Base-by-base conservation (phyloP, 2,113 vertebrate species). In the Bubo scandiacus region DNA sequence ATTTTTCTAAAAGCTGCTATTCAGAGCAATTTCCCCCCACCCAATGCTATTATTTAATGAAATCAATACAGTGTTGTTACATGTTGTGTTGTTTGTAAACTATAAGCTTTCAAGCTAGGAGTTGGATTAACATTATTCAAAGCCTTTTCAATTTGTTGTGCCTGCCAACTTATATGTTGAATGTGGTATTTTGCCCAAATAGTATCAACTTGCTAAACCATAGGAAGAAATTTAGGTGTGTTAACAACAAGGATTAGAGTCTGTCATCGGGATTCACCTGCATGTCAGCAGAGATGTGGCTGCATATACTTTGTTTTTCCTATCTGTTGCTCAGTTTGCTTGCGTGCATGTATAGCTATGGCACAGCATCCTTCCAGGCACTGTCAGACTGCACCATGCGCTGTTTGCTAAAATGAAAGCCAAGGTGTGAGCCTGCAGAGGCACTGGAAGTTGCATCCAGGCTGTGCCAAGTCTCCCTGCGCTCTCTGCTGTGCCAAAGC, bases 21-120 rank as follows among this genome's bases (percentile, higher is more conserved):
- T 94, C 55, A 51, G 65, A 92, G 61, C 90, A 68, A 74, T 89
- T 72, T 40, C n/a, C 68, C 78, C 65, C 71, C 57, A 4, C 70
- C 47, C 40, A 2, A 55, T 90, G 96, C 95, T 95, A 90, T 96
- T 96, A 94, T 96, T 96, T 95, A 96, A 95, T 93, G 83, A 93
- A 96, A 96, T 96, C 84, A 95, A 96, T 95, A 90, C 45, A 49
- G 15, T 43, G 84, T 90, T 92, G 74, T 68, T 89, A 52, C 42
- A 45, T 65, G 74, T 89, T 88, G 45, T 2, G 51, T 43, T 94
- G 92, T 89, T 94, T 94, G 81, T 88, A 93, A 90, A 94, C 87
- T 91, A 74, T 92, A 63, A 77, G 88, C 94, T 95, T 88, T 86
- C 94, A 90, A 81, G 86, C 81, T 90, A 94, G 43, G 47, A 86